Percentiles rank a stretch among this genome's conserved stretches.
Evolutionary conservation across 2,888 invertebrate genomes (phyloP).

Genomic region (Micropterix aruncella): DNA sequence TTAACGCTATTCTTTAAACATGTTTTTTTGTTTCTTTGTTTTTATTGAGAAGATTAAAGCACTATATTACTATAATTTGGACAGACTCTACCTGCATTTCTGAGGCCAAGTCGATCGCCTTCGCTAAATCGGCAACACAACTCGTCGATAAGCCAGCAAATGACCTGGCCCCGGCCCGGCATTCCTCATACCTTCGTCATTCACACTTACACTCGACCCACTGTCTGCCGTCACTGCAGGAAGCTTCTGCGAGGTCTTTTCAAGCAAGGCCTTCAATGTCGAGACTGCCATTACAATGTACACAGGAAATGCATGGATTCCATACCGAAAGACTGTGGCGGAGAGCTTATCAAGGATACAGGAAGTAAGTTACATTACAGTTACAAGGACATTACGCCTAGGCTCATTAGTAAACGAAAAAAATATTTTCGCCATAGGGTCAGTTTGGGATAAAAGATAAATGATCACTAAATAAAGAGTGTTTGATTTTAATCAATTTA

Average conservation of each 20-base stretch:
- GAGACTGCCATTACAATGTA: constrained; percentile 93
- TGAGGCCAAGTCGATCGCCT: constrained; percentile 51
- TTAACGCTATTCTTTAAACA: too few relatives aligned
- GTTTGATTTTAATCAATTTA: too few relatives aligned
- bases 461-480: too few relatives aligned
- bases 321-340: constrained; percentile 82
- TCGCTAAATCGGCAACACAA: constrained; percentile 38
- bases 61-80: too few relatives aligned
- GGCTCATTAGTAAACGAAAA: not conserved
- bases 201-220: constrained; percentile 93
- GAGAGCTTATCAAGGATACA: constrained; percentile 49
- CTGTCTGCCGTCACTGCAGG: constrained; percentile 92
- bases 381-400: not conserved
- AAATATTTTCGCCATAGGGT: too few relatives aligned
- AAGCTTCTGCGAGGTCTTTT: constrained; percentile 90
- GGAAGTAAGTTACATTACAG: constrained; percentile 13
- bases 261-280: constrained; percentile 94
- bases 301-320: constrained; percentile 88
- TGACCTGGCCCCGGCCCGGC: constrained; percentile 25
- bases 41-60: too few relatives aligned
- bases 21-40: too few relatives aligned
- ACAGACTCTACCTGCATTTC: not conserved
- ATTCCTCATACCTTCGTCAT: constrained; percentile 96
- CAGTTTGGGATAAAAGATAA: too few relatives aligned
- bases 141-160: constrained; percentile 11